Conservation (phyloP, 2,888 invertebrate genomes). For the Zootermopsis nevadensis region DNA sequence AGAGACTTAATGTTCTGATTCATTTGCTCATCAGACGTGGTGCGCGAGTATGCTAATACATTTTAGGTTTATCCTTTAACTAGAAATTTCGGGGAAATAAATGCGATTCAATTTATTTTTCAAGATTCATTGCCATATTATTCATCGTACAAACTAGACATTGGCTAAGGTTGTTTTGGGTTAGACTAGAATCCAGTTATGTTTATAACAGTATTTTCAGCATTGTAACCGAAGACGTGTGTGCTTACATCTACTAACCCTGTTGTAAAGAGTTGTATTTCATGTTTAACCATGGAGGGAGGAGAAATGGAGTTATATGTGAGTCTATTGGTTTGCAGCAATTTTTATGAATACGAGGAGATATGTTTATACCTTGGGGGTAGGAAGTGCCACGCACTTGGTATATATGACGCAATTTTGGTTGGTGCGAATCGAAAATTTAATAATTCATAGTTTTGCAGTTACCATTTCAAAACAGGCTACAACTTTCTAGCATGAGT, state of each 20-base stretch:
- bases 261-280: background rate
- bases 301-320: background rate
- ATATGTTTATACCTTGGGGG: constrained; percentile 24
- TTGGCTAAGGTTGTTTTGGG: background rate
- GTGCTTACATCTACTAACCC: background rate
- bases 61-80: too few relatives aligned
- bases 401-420: constrained; percentile 33
- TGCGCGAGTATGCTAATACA: too few relatives aligned
- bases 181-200: background rate
- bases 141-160: background rate
- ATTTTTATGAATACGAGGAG: constrained; percentile 20
- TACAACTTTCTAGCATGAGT: background rate
- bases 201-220: background rate
- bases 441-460: constrained; percentile 36
- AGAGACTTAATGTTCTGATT: too few relatives aligned
- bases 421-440: constrained; percentile 38
- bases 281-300: background rate
- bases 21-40: too few relatives aligned
- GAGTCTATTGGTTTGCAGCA: constrained; percentile 16
- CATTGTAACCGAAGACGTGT: background rate
- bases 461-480: constrained; percentile 8
- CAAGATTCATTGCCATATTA: too few relatives aligned
- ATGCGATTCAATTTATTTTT: background rate
- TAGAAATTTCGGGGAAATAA: background rate
- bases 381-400: constrained; percentile 21